Percentiles rank a stretch among this genome's conserved stretches.
Evolutionary conservation across 2,797 vertebrate species (phyloP).

Genomic region (Neopelma chrysocephalum): DNA sequence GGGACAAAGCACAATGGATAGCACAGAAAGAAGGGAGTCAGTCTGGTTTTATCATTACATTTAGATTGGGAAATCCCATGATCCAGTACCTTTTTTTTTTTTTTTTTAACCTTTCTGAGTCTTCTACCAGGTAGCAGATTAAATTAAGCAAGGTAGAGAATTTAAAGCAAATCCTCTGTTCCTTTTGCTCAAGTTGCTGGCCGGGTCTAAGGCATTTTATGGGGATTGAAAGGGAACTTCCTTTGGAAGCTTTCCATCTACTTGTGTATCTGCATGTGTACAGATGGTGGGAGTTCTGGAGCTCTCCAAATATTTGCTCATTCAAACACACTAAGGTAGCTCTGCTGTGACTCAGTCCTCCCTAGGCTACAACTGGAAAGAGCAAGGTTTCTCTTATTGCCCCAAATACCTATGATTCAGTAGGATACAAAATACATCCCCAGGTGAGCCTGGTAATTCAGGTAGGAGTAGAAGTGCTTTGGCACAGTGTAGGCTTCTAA

Average conservation of each 20-base stretch:
- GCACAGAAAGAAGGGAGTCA: not conserved
- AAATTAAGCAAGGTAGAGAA: not conserved
- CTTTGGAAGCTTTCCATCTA: slow-evolving; percentile 24
- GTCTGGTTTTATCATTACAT: not conserved
- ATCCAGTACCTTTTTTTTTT: not conserved
- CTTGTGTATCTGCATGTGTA: slow-evolving; percentile 7
- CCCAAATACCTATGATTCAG: not conserved
- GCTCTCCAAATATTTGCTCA: slow-evolving; percentile 9
- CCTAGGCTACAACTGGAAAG: not conserved
- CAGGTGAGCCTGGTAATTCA: not conserved
- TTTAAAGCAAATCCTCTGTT: slow-evolving; percentile 2
- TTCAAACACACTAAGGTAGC: not conserved
- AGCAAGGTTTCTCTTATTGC: not conserved
- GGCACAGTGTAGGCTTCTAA: not conserved
- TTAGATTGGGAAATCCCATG: not conserved
- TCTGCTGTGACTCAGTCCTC: not conserved
- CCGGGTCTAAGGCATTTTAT: not conserved
- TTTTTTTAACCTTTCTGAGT: not conserved
- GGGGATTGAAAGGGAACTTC: not conserved
- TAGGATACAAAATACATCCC: not conserved
- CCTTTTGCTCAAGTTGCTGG: not conserved
- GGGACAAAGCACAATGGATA: not conserved
- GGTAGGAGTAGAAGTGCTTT: not conserved
- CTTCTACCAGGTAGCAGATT: not conserved
- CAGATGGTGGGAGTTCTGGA: not conserved